Conservation (phyloP, 2,797 vertebrate species). For the Hydrocynus forskahlii region DNA sequence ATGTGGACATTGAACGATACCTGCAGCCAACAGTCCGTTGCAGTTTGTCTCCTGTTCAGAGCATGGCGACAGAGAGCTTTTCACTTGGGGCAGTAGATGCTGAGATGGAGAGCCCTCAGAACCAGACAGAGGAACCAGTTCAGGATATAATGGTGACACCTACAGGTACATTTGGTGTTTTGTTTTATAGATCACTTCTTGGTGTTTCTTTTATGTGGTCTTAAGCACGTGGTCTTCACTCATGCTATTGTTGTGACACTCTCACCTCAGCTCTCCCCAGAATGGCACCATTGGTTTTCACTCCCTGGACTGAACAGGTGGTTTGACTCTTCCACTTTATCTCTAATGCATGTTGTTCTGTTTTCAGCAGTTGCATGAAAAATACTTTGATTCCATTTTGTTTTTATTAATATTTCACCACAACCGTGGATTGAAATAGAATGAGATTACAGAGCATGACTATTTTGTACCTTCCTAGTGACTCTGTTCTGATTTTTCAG, state of each 20-base stretch:
- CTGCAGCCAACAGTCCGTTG: slow-evolving; percentile 67
- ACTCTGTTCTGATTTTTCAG: slow-evolving; percentile 40
- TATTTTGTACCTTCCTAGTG: not conserved
- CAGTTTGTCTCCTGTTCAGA: slow-evolving; percentile 65
- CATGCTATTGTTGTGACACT: slow-evolving; percentile 50
- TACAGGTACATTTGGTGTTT: slow-evolving; percentile 24
- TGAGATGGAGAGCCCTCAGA: slow-evolving; percentile 75
- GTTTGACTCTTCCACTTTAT: slow-evolving; percentile 31
- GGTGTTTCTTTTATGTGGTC: slow-evolving; percentile 19
- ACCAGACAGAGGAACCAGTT: slow-evolving; percentile 45
- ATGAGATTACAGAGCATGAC: not conserved
- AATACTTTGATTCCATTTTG: not conserved
- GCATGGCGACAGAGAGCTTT: slow-evolving; percentile 51
- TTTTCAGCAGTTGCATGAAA: not conserved
- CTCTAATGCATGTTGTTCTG: slow-evolving; percentile 5
- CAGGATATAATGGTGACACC: slow-evolving; percentile 55
- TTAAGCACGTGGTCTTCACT: slow-evolving; percentile 9
- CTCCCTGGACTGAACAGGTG: slow-evolving; percentile 70
- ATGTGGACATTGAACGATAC: slow-evolving; percentile 79
- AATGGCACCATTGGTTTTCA: slow-evolving; percentile 56
- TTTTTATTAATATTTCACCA: not conserved
- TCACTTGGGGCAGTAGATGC: slow-evolving; percentile 67
- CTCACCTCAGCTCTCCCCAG: slow-evolving; percentile 62
- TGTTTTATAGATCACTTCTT: not conserved
- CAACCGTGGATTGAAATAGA: not conserved